Base-by-base conservation (phyloP, 2,113 vertebrate species). In the Ciconia maguari region DNA sequence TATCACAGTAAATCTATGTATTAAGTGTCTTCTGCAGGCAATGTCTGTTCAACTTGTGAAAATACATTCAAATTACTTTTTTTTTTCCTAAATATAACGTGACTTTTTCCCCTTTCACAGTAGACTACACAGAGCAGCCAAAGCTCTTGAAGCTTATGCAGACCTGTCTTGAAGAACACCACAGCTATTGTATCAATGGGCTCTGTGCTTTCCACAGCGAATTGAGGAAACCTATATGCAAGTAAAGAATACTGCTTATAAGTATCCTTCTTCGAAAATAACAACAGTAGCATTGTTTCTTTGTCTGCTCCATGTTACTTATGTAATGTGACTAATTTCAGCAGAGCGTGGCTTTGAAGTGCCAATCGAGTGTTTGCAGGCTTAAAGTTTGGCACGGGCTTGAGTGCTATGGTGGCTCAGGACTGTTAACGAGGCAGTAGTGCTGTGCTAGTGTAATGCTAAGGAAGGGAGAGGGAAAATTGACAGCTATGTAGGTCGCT, bases 141-240 rank as follows among this genome's bases (percentile, higher is more conserved):
- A 87, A 96, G 85, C 97, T 97, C 64, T 64, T 98, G 96, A 98
- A 97, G 95, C 96, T 98, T 36, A 97, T 97, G 81, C 98, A 97
- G 54, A 92, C 95, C 65, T 98, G 98, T 72, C 96, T 98, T 19
- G 97, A 98, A 76, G 97, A 98, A 3, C 98, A 98, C 44, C 57
- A 98, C 30, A 98, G 96, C 88, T 98, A 98, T 41, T 98, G 98
- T 52, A 98, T 98, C 90, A 98, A 98, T 2, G 98, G 98, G 19
- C 94, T 96, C 60, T 98, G 98, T 1, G 93, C 96, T 11, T 98
- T 98, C 91, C 98, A 98, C 87, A 98, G 87, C 2, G 98, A 98
- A 12, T 57, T 98, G 95, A 94, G 95, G 93, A 98, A 97, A 91
- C 98, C 97, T 88, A 97, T 98, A 94, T 98, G 98, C 98, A 98